Conservation (phyloP, 1,140 invertebrate species). For the Rhyzopertha dominica region DNA sequence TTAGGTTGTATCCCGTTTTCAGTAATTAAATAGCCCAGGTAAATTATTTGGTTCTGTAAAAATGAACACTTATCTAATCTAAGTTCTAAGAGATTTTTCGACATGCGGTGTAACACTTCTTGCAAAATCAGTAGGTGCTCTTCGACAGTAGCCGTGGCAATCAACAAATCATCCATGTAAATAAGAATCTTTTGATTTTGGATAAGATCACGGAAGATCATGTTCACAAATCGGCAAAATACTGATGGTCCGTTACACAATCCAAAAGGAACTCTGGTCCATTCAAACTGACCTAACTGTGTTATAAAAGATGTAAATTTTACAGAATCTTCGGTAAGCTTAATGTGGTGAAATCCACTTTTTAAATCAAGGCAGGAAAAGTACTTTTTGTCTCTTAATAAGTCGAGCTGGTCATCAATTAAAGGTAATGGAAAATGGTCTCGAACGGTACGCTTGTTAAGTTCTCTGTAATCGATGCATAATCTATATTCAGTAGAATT, state of each 20-base stretch:
- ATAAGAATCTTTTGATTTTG: constrained; percentile 4
- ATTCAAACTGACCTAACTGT: constrained; percentile 9
- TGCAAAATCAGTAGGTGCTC: constrained; percentile 1
- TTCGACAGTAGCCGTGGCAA: constrained; percentile 7
- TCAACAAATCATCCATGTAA: constrained; percentile 9
- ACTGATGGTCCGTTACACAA: constrained; percentile 1
- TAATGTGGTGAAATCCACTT: no score
- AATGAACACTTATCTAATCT: constrained; percentile 11
- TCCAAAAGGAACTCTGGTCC: constrained; percentile 10
- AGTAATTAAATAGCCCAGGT: constrained; percentile 8
- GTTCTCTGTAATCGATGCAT: no score
- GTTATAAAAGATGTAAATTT: constrained; percentile 4
- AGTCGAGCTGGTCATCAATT: constrained; percentile 29
- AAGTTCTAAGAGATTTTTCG: constrained; percentile 2
- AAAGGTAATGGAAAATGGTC: constrained; percentile 32
- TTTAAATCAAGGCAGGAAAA: no score
- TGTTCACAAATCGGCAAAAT: constrained; percentile 5
- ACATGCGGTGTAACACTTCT: background rate
- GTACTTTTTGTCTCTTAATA: constrained; percentile 14
- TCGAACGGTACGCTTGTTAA: constrained; percentile 29
- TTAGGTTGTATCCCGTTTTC: constrained; percentile 3
- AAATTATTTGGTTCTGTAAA: constrained; percentile 7
- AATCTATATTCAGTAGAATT: no score
- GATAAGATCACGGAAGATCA: constrained; percentile 2
- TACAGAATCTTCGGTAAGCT: constrained; percentile 12